phyloP scores from a whole-genome alignment of 53 echinoderm and acorn worm genomes.

The Actinopyga echinites region DNA sequence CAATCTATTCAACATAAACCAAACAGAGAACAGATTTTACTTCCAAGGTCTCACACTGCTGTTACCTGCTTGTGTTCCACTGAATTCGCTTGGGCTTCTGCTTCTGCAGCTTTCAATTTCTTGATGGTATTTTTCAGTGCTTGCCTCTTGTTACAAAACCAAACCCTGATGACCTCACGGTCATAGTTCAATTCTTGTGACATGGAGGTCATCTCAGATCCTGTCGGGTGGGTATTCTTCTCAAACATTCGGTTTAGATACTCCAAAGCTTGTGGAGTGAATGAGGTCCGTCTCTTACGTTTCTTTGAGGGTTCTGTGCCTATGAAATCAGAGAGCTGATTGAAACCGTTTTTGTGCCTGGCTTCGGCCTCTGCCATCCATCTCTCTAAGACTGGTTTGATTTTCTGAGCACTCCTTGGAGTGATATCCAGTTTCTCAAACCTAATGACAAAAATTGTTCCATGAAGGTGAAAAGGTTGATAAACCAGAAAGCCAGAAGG shows the following conservation, averaged over 20 bases:
- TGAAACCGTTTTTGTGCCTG: constrained; percentile 97
- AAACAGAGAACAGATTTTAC: no score
- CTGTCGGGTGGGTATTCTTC: constrained; percentile 98
- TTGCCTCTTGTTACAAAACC: constrained; percentile 99
- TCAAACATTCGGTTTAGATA: constrained; percentile 91
- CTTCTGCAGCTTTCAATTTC: constrained; percentile 89
- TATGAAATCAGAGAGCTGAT: constrained; percentile 96
- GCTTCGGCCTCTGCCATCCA: constrained; percentile 99
- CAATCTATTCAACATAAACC: no score
- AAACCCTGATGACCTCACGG: constrained; percentile 94
- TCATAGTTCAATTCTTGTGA: constrained; percentile 93
- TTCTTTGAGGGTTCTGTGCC: constrained; percentile 98
- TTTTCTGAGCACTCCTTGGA: constrained; percentile 99
- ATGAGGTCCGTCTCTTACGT: constrained; percentile 98
- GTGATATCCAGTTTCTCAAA: constrained; percentile 99
- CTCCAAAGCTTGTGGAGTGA: constrained; percentile 99
- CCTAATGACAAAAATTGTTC: constrained; percentile 41
- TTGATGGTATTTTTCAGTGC: constrained; percentile 99
- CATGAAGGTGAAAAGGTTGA: no score
- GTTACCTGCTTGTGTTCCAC: constrained; percentile 40
- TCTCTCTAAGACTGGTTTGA: constrained; percentile 95
- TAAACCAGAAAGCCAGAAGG: no score
- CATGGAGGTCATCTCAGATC: constrained; percentile 96
- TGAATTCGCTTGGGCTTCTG: constrained; percentile 37
- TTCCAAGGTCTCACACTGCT: neutral